Conservation (phyloP, 2,888 invertebrate species). For the Schizaphis graminum region DNA sequence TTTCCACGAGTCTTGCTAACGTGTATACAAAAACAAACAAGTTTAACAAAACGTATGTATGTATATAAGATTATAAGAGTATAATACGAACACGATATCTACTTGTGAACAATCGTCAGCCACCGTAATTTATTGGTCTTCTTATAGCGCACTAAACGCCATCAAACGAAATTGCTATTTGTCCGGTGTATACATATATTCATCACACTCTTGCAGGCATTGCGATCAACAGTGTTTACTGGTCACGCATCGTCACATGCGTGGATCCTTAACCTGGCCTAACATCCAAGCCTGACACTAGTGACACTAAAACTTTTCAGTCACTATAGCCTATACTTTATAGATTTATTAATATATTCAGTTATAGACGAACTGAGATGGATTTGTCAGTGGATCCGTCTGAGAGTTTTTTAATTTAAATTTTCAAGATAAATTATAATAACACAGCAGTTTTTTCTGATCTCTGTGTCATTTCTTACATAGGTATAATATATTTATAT, state of each 20-base stretch:
- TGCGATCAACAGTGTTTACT: slow-evolving; percentile 7
- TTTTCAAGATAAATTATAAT: background rate
- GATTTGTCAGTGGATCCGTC: background rate
- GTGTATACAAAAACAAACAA: slow-evolving; percentile 50
- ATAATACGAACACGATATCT: slow-evolving; percentile 1
- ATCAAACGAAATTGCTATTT: background rate
- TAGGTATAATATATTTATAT: background rate
- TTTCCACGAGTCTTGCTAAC: background rate
- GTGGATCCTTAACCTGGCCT: background rate
- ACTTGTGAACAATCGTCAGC: slow-evolving; percentile 27
- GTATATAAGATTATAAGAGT: background rate
- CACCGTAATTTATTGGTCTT: slow-evolving; percentile 29
- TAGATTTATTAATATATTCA: background rate
- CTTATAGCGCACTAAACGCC: slow-evolving; percentile 1
- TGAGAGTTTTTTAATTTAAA: background rate
- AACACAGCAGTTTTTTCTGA: background rate
- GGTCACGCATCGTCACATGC: background rate
- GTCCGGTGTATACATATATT: background rate
- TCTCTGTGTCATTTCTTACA: background rate
- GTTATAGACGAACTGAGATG: background rate
- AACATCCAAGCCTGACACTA: background rate
- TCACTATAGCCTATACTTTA: background rate
- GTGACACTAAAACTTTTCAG: background rate
- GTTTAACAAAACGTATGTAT: slow-evolving; percentile 26
- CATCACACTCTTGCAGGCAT: background rate